Conservation (phyloP, 2,888 invertebrate genomes). For the Miltochrista miniata region DNA sequence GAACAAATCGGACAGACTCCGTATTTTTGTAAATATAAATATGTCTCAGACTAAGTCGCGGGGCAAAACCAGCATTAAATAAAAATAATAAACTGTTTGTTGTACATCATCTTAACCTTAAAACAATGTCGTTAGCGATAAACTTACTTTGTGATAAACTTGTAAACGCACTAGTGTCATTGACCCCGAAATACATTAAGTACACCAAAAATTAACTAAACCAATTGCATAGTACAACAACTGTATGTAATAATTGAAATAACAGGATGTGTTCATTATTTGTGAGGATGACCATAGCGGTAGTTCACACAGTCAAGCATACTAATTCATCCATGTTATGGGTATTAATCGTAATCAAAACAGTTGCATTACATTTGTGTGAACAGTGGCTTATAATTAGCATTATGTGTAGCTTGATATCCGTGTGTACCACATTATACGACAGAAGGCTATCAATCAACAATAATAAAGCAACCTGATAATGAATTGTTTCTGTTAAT, state of each 20-base stretch:
- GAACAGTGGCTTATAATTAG: slow-evolving; percentile 1
- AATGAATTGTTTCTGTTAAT: background rate
- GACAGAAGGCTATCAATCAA: background rate
- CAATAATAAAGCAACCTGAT: background rate
- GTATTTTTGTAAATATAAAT: no score
- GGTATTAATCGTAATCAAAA: slow-evolving; percentile 29
- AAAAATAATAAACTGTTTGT: no score
- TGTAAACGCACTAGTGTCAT: background rate
- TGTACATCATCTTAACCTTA: no score
- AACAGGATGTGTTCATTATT: slow-evolving; percentile 29
- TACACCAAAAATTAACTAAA: background rate
- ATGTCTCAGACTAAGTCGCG: no score
- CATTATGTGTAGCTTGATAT: background rate
- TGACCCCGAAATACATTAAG: background rate
- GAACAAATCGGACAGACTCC: no score
- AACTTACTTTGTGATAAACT: no score
- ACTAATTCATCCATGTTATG: slow-evolving; percentile 26
- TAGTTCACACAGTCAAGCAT: slow-evolving; percentile 26
- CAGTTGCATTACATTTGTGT: slow-evolving; percentile 23
- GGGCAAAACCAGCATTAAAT: no score
- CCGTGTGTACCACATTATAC: slow-evolving; percentile 13
- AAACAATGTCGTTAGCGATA: no score
- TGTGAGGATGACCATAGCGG: slow-evolving; percentile 19
- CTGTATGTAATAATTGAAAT: slow-evolving; percentile 17
- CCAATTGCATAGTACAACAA: background rate